Evolutionary conservation across 2,113 vertebrate genomes (phyloP).

Genomic region (Ophthalmolycus amberensis): DNA sequence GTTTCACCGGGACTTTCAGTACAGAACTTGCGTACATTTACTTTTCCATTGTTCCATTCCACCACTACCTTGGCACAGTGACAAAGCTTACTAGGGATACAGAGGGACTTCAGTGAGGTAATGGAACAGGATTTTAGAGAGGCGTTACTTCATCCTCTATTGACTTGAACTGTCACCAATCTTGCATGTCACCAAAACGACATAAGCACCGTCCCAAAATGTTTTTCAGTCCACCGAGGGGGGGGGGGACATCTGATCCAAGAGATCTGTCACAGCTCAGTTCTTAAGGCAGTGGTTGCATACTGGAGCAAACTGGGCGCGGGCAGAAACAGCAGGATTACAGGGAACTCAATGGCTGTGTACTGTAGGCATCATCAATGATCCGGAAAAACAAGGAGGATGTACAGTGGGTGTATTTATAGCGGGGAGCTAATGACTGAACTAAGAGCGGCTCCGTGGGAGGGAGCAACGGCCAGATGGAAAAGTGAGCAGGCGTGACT

Average conservation of each 20-base stretch:
- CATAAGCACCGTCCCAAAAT: not conserved
- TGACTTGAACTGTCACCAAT: not conserved
- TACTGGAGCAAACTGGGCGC: not conserved
- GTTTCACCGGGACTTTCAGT: too few relatives aligned
- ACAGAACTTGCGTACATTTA: too few relatives aligned
- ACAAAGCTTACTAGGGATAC: not conserved
- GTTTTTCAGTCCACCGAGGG: not conserved
- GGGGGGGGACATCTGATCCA: too few relatives aligned
- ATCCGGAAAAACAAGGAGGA: conserved; percentile 21
- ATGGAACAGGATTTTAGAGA: not conserved
- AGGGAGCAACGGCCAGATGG: not conserved
- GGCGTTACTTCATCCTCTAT: not conserved
- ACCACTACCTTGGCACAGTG: too few relatives aligned
- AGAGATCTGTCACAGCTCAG: not conserved
- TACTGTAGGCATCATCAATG: conserved; percentile 7
- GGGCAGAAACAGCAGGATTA: conserved; percentile 3
- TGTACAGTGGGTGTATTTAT: not conserved
- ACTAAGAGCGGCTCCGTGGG: not conserved
- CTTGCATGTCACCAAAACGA: too few relatives aligned
- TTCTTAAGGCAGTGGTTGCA: not conserved
- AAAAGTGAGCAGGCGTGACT: not conserved
- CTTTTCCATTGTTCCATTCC: too few relatives aligned
- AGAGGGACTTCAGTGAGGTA: not conserved
- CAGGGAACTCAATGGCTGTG: not conserved
- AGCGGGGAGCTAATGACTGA: not conserved